phyloP scores from a whole-genome alignment of 2,797 vertebrate genomes.

The Calcarius lapponicus region DNA sequence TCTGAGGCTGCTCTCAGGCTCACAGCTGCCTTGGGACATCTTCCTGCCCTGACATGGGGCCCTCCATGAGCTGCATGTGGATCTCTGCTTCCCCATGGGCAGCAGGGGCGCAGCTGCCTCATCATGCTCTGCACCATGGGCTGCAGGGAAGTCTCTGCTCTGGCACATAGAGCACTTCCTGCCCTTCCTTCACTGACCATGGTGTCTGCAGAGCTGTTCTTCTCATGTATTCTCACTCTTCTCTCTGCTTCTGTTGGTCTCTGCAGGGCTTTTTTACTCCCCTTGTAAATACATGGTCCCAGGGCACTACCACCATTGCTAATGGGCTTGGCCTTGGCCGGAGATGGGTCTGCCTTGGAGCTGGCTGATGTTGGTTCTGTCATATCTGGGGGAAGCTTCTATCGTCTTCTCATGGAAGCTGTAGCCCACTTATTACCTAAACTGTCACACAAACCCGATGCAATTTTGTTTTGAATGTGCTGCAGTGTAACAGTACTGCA shows the following conservation, averaged over 20 bases:
- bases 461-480: background rate
- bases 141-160: background rate
- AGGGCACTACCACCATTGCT: background rate
- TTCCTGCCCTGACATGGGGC: background rate
- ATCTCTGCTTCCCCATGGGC: background rate
- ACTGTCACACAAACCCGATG: background rate
- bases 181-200: background rate
- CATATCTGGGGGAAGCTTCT: background rate
- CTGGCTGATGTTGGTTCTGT: background rate
- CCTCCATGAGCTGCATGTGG: background rate
- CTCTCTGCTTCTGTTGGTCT: background rate
- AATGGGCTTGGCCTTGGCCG: background rate
- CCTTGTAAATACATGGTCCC: background rate
- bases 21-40: background rate
- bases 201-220: background rate
- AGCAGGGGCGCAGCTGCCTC: background rate
- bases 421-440: background rate
- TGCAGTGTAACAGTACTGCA: background rate
- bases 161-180: background rate
- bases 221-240: background rate
- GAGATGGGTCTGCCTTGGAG: background rate
- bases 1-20: too few species aligned
- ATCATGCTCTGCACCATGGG: too few species aligned
- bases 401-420: background rate
- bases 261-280: background rate